Evolutionary conservation across 1,140 invertebrate species (phyloP), one percentile per base, ranked within the genome.

Genomic region (Euura lappo): DNA sequence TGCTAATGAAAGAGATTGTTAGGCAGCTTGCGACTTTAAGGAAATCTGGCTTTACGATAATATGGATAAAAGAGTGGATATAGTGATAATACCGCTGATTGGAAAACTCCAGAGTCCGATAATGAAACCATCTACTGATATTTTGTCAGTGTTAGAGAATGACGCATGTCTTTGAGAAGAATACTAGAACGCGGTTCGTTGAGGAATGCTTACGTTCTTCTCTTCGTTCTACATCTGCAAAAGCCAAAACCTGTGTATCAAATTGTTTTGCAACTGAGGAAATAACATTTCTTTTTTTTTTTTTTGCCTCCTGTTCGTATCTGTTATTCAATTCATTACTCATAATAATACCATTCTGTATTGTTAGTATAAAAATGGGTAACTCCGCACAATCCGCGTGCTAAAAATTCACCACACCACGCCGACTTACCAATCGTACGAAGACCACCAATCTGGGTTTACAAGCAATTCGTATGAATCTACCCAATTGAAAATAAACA

Each of bases 81-180:
- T 28, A 60, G 13, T 60, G 13, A 60, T 60, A 60, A n/a, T 60
- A 60, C 51, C 51, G 51, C 51, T 60, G 3, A 60, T 60, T 60
- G 51, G 13, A 73, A 73, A 72, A 46, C 28, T 75, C 71, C 72
- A 73, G 65, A 71, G 71, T 73, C 75, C 72, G 71, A 76, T 11
- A 60, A 8, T 60, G 51, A 60, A 60, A 60, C 3, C 51, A 60
- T 69, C 28, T 76, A 70, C 70, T 65, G 42, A 76, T 72, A 73
- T 28, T 28, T 28, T 77, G 72, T 73, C 43, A 76, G 75, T 77
- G 68, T 81, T 81, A 81, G 67, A 81, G 76, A 77, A 83, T 80
- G 79, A 78, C 78, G 80, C 81, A 83, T 72, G 76, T 79, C 77
- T 83, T 81, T 79, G 79, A 83, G 72, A 83, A 79, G 73, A 82